phyloP scores from a whole-genome alignment of 1,140 invertebrate genomes.

The Pectinophora gossypiella region DNA sequence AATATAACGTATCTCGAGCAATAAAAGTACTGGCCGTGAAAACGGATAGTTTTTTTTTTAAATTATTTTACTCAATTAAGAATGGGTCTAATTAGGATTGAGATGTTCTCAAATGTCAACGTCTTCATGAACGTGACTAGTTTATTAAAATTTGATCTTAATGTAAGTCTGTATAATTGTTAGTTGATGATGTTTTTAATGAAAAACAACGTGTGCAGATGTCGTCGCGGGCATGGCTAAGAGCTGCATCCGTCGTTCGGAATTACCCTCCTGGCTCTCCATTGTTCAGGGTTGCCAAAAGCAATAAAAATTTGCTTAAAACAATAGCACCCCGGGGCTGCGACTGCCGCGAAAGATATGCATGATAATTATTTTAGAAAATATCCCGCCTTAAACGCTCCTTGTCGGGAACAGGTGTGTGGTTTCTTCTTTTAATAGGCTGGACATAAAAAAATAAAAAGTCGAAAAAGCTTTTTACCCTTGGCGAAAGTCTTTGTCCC shows the following conservation, averaged over 20 bases:
- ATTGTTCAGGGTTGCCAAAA: conserved; percentile 63
- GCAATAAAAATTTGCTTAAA: conserved; percentile 69
- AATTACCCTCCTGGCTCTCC: conserved; percentile 44
- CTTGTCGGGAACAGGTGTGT: conserved; percentile 59
- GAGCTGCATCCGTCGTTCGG: conserved; percentile 27
- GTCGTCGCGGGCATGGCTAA: conserved; percentile 29
- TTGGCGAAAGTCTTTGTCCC: background rate
- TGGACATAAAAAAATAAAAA: background rate
- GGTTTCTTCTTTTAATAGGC: conserved; percentile 29
- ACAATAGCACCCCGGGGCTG: conserved; percentile 66
- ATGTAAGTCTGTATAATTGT: too few species aligned
- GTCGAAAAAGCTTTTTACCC: background rate
- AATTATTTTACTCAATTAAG: conserved; percentile 3
- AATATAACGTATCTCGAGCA: conserved; percentile 21
- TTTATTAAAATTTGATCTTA: too few species aligned
- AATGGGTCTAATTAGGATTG: background rate
- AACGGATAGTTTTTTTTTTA: conserved; percentile 2
- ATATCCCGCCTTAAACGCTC: conserved; percentile 50
- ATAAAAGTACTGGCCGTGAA: conserved; percentile 35
- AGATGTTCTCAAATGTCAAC: background rate
- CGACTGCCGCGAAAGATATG: conserved; percentile 50
- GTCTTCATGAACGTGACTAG: background rate
- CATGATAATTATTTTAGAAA: conserved; percentile 66
- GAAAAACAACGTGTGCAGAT: conserved; percentile 14
- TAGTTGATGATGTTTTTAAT: too few species aligned